These are phyloP conservation scores for Aphelinus certus DNA, from an alignment of 1,140 invertebrate species.

Conservation along the genomic window DNA sequence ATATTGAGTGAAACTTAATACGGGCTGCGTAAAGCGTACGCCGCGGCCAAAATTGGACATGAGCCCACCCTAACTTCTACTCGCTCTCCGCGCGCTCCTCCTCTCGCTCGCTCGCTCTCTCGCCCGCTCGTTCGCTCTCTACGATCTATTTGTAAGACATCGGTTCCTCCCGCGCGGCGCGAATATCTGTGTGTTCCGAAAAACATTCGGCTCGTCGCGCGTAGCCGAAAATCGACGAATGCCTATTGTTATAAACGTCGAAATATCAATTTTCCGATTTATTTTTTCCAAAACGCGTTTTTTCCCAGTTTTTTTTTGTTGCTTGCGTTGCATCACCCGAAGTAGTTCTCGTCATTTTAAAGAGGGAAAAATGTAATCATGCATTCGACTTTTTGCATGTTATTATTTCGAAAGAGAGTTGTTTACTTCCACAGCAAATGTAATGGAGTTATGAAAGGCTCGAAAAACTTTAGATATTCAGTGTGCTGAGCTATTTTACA, in stretches of 20 bases:
- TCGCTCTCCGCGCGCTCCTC: constrained; percentile 30
- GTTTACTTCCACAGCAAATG: no score
- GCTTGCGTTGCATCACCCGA: no score
- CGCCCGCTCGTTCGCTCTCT: constrained; percentile 47
- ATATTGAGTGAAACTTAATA: constrained; percentile 67
- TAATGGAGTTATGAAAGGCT: no score
- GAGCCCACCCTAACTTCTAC: constrained; percentile 55
- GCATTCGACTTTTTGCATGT: no score
- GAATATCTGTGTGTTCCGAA: constrained; percentile 56
- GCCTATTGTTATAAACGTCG: no score
- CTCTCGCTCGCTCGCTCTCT: constrained; percentile 41
- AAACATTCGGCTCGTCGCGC: constrained; percentile 49
- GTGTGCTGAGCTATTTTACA: no score
- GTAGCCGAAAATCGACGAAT: no score
- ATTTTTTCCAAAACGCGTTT: background rate
- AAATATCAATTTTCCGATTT: background rate
- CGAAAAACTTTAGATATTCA: no score
- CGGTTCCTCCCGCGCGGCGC: constrained; percentile 57
- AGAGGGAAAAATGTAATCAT: no score
- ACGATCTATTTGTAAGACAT: constrained; percentile 68
- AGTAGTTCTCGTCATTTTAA: no score
- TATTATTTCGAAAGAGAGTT: no score
- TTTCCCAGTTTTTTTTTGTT: background rate
- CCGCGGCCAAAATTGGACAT: constrained; percentile 66
- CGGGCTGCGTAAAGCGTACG: constrained; percentile 58